Conservation (phyloP, 2,888 invertebrate species). For the Cotesia congregata region DNA sequence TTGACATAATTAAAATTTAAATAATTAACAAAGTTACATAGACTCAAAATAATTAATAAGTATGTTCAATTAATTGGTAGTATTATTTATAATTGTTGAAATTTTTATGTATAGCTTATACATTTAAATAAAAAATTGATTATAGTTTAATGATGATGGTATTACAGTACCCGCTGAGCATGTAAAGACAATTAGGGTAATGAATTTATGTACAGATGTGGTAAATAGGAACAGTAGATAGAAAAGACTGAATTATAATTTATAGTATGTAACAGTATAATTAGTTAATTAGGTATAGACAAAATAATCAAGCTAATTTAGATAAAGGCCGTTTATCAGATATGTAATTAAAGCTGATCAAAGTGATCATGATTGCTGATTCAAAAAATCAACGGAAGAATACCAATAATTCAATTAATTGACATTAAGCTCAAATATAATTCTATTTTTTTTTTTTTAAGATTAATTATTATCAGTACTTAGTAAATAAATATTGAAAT, state of each 20-base stretch:
- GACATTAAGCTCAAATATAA: neutral
- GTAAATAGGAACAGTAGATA: slow-evolving; percentile 33
- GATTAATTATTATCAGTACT: neutral
- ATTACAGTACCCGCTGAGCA: slow-evolving; percentile 41
- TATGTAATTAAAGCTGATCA: slow-evolving; percentile 42
- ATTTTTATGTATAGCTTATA: slow-evolving; percentile 23
- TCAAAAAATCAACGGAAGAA: slow-evolving; percentile 28
- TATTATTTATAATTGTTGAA: slow-evolving; percentile 10
- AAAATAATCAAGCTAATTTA: slow-evolving; percentile 28
- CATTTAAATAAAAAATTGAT: slow-evolving; percentile 25
- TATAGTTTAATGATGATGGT: neutral
- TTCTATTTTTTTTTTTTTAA: neutral
- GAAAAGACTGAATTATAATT: slow-evolving; percentile 13
- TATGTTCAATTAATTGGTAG: neutral
- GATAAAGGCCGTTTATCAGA: slow-evolving; percentile 41
- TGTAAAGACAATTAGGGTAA: slow-evolving; percentile 32
- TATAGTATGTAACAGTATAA: slow-evolving; percentile 28
- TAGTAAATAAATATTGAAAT: slow-evolving; percentile 13
- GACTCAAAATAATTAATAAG: neutral
- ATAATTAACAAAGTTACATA: slow-evolving; percentile 8
- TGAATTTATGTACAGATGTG: slow-evolving; percentile 22
- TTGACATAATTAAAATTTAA: slow-evolving; percentile 6
- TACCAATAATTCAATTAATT: neutral
- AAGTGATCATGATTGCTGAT: slow-evolving; percentile 6
- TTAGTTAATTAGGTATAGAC: slow-evolving; percentile 5